Base-by-base conservation (phyloP, 2,797 vertebrate species). In the Rhadinocentrus ornatus region DNA sequence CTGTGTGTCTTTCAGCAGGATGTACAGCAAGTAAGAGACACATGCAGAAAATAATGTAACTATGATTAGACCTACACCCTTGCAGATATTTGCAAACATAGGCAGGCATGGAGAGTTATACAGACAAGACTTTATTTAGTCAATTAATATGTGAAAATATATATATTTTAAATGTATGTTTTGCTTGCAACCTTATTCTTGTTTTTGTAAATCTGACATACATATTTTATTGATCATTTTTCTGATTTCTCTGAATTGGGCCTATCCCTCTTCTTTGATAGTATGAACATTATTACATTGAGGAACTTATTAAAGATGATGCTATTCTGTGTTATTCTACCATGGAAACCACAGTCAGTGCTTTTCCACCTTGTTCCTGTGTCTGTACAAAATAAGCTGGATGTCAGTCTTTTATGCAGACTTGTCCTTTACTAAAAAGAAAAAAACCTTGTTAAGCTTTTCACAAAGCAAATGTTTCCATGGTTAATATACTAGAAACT, bases 1-100 rank as follows among this genome's bases (percentile, higher is more conserved):
- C 95, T 99, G 0, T 99, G 98, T 0, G 98, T 99, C 69, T 99
- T 99, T 86, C 97, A 99, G 70, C 97, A 99, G 91, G 98, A 99
- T 4, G 98, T 99, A 22, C 97, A 99, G 83, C 97, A 99, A 93
- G 97, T 99, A 80, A 80, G 86, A 31, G 6, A 53, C 18, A 4
- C 27, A n/a, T 15, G 62, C 16, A 68, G 18, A 48, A 26, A 35
- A 35, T 32, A 34, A 18, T 13, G 8, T 10, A n/a, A 2, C n/a
- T 10, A 3, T 27, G 16, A 7, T 3, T 1, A 72, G 24, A 69
- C 8, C 34, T 18, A 6, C 20, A 44, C 48, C n/a, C 18, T 26
- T n/a, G 18, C 16, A 44, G 46, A 56, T n/a, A 50, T 69, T n/a
- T 20, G 44, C 20, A 46, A n/a, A 9, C 20, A 31, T 18, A 10